These are phyloP conservation scores for Ylistrum balloti DNA, from an alignment of 1,140 invertebrate species.

Conservation along the genomic window DNA sequence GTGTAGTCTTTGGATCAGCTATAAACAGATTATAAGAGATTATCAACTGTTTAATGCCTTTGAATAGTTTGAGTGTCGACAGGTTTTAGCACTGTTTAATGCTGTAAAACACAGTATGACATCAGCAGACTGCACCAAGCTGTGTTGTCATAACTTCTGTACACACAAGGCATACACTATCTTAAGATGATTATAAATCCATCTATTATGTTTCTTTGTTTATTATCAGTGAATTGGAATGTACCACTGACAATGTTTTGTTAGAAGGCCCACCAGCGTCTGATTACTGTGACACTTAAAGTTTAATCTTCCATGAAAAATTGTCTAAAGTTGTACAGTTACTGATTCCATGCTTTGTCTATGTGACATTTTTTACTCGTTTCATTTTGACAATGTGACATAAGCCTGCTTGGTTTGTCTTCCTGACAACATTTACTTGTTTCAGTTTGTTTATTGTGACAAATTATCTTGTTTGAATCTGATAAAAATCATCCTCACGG, in stretches of 20 bases:
- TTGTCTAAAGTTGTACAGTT: neutral
- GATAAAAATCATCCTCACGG: too few species aligned
- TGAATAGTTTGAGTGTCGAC: slow-evolving; percentile 2
- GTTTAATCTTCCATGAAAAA: neutral
- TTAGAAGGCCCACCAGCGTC: neutral
- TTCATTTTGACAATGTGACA: neutral
- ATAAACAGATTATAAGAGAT: neutral
- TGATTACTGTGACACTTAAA: neutral
- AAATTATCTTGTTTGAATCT: too few species aligned
- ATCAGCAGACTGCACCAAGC: neutral
- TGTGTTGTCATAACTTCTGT: neutral
- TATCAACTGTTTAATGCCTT: neutral
- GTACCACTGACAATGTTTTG: neutral
- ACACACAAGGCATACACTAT: neutral
- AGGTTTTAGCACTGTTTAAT: neutral
- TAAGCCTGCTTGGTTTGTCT: neutral
- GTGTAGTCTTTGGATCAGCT: neutral
- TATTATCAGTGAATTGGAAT: neutral
- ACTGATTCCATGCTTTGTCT: neutral
- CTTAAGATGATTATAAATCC: neutral
- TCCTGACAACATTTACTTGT: neutral
- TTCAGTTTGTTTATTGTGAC: too few species aligned
- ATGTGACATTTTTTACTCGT: neutral
- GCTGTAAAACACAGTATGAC: neutral
- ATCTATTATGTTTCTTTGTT: neutral